Percentiles rank a stretch among this genome's conserved stretches.
phyloP scores from a whole-genome alignment of 2,888 invertebrate species.

The Eristalis arbustorum region DNA sequence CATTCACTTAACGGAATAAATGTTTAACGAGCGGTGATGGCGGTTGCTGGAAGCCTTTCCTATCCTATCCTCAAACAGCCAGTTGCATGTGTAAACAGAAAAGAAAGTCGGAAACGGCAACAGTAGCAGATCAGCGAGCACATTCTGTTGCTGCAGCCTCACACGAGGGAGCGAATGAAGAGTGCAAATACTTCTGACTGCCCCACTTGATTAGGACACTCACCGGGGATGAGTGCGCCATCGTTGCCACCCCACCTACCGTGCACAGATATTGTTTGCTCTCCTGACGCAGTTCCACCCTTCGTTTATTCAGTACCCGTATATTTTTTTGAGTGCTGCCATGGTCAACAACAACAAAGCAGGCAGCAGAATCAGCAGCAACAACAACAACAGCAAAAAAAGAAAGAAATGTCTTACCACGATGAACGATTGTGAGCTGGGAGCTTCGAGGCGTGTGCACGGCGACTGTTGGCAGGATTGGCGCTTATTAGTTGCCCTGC shows the following conservation, averaged over 20 bases:
- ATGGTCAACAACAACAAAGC: neutral
- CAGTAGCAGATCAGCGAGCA: neutral
- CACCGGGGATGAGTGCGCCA: constrained; percentile 22
- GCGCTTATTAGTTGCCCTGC: constrained; percentile 41
- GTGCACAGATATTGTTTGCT: constrained; percentile 52
- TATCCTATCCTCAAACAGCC: neutral
- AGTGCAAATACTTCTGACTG: constrained; percentile 62
- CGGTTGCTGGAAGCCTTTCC: constrained; percentile 4
- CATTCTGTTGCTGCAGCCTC: constrained; percentile 18
- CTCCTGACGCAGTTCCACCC: constrained; percentile 53
- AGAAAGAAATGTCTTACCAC: constrained; percentile 22
- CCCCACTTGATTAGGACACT: constrained; percentile 65
- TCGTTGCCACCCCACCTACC: neutral
- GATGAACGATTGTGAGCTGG: neutral
- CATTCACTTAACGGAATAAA: constrained; percentile 54
- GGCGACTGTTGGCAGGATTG: constrained; percentile 8
- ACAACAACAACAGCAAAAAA: neutral
- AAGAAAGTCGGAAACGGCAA: constrained; percentile 40
- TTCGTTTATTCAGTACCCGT: constrained; percentile 29
- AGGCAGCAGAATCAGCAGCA: neutral
- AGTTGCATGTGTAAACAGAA: constrained; percentile 63
- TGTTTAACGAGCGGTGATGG: constrained; percentile 47
- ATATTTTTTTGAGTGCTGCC: constrained; percentile 13
- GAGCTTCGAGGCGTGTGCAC: neutral
- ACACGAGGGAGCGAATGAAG: constrained; percentile 35